Base-by-base conservation (phyloP, 2,888 invertebrate species). In the Euphydryas editha region DNA sequence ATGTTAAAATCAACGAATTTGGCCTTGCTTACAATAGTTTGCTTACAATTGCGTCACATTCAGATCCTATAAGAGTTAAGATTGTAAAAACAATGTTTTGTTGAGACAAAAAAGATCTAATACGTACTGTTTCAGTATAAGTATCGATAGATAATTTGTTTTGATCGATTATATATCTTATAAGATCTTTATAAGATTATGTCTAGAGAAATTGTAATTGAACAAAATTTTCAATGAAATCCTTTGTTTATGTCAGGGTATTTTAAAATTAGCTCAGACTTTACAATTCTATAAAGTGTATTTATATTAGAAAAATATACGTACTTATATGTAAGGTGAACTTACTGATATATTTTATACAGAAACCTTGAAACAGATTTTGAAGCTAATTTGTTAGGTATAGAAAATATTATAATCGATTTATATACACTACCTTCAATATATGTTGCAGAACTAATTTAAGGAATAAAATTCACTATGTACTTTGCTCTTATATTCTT, bases 11-110 rank as follows among this genome's bases (percentile, higher is more conserved):
- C 59, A 58, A 66, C 42, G 63, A 61, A 42, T 55, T 47, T 56
- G 59, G 59, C 51, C 49, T 51, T 62, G 62, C 59, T 67, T 65
- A 59, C 55, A 17, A 42, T 39, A 55, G 20, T 55, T 63, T 59
- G 62, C 51, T 44, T 30, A 55, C 39, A 72, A 71, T 73, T 74
- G 70, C 72, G 70, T 70, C 72, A 73, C 47, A 69, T 61, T 65
- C 46, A 39, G 62, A 36, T 55, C 20, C 36, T 30, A 18, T 47
- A 47, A 18, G 56, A 67, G 62, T 56, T 67, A 61, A 30, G 21
- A 63, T 58, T 70, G 54, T 18, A 63, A 62, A 65, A 37, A 64
- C 62, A 66, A 66, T 59, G 47, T 46, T 37, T 58, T 46, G 55
- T 56, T 59, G 13, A 39, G 1, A 39, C 20, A 47, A 18, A 54